A percentile compares a stretch with the other conserved stretches of the same genome.
These are phyloP conservation scores for Bradypodion pumilum DNA, from an alignment of 2,797 vertebrate species.

Conservation along the genomic window DNA sequence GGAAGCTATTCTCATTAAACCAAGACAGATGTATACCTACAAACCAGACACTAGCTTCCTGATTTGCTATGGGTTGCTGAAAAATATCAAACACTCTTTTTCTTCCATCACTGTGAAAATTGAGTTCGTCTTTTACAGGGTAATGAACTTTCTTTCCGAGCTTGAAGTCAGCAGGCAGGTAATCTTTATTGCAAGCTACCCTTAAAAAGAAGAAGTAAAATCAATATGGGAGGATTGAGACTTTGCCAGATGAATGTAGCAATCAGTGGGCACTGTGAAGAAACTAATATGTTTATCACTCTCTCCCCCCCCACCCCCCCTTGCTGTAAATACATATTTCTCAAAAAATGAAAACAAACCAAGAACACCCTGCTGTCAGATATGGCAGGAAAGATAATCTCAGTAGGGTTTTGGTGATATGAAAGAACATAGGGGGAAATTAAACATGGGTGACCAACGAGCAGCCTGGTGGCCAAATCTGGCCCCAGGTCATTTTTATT, in stretches of 20 bases:
- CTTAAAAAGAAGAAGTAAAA: slow-evolving; percentile 41
- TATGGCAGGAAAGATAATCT: slow-evolving; percentile 5
- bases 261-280: slow-evolving; percentile 16
- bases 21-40: not conserved
- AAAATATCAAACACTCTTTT: slow-evolving; percentile 18
- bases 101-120: slow-evolving; percentile 20
- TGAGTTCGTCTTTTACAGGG: slow-evolving; percentile 11
- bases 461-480: not conserved
- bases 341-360: slow-evolving; percentile 33
- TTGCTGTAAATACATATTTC: slow-evolving; percentile 38
- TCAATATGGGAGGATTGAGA: slow-evolving; percentile 28
- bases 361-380: slow-evolving; percentile 20
- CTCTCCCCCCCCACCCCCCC: slow-evolving; percentile 14
- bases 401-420: slow-evolving; percentile 5
- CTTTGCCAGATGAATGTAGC: slow-evolving; percentile 21
- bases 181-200: slow-evolving; percentile 50
- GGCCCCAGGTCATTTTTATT: not conserved
- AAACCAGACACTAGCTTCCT: not conserved
- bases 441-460: not conserved
- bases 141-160: slow-evolving; percentile 12
- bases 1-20: not conserved
- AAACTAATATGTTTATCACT: slow-evolving; percentile 35
- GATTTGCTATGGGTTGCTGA: not conserved
- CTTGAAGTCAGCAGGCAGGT: slow-evolving; percentile 9
- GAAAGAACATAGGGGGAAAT: slow-evolving; percentile 24